Percentiles rank a stretch among this genome's conserved stretches.
Evolutionary conservation across 2,888 invertebrate genomes (phyloP).

Genomic region (Tenthredo notha): DNA sequence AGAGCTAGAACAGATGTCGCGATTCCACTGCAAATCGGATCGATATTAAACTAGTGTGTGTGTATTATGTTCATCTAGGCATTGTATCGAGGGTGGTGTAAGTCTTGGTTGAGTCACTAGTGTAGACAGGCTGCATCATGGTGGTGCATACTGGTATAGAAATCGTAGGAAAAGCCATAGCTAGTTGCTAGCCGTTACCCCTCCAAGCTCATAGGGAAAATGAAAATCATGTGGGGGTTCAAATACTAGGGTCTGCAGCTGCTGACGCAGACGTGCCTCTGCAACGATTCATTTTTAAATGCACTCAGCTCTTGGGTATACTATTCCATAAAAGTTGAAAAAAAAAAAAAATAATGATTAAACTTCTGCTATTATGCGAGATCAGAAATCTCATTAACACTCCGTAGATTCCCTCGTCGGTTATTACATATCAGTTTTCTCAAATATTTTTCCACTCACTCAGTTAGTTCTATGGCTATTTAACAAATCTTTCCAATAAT

Average conservation of each 20-base stretch:
- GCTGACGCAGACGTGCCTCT: conserved; percentile 27
- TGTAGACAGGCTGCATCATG: conserved; percentile 22
- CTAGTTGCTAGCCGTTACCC: neutral
- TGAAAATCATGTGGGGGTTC: conserved; percentile 46
- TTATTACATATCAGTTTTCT: too few relatives aligned
- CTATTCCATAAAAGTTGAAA: too few relatives aligned
- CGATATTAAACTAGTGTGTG: conserved; percentile 50
- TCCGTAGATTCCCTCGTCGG: too few relatives aligned
- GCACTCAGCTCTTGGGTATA: neutral
- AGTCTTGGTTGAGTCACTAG: conserved; percentile 38
- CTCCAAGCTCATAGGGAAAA: conserved; percentile 35
- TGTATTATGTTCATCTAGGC: neutral
- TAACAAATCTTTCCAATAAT: neutral
- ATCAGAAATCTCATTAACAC: neutral
- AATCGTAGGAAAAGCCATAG: conserved; percentile 35
- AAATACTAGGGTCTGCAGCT: conserved; percentile 22
- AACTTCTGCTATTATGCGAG: neutral
- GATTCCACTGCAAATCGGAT: conserved; percentile 57
- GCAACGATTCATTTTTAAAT: conserved; percentile 31
- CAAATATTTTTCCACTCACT: neutral
- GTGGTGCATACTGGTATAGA: neutral
- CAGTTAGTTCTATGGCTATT: neutral
- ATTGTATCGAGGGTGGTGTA: conserved; percentile 19
- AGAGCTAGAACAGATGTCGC: conserved; percentile 55
- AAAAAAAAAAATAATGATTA: neutral